phyloP scores from a whole-genome alignment of 2,797 vertebrate genomes.

The Eulemur mongoz region DNA sequence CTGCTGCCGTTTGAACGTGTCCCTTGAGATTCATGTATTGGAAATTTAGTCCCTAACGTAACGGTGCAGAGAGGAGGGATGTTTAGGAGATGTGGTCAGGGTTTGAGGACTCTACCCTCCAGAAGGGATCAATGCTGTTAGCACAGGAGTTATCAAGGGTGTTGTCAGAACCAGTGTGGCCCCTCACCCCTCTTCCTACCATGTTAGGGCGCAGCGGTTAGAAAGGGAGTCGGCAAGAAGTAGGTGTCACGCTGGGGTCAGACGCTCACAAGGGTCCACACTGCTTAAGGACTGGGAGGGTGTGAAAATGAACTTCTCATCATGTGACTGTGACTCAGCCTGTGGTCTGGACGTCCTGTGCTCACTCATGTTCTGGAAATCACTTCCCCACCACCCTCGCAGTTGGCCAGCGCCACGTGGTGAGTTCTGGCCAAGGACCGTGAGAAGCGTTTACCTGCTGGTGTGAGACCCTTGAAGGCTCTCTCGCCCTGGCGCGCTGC shows the following conservation, averaged over 20 bases:
- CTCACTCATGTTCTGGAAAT: neutral
- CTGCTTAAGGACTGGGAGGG: neutral
- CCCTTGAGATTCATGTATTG: neutral
- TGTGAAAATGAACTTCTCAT: neutral
- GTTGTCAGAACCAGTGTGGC: neutral
- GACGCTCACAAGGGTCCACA: neutral
- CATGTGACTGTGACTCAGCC: neutral
- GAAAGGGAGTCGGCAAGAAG: neutral
- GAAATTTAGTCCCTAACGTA: neutral
- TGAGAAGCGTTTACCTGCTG: neutral
- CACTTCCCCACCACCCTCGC: accelerated
- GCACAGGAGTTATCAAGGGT: neutral
- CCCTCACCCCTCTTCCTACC: neutral
- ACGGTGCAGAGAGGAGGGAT: neutral
- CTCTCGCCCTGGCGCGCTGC: no score
- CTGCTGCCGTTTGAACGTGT: neutral
- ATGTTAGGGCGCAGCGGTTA: neutral
- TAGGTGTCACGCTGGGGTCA: neutral
- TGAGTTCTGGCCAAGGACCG: neutral
- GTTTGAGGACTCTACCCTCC: neutral
- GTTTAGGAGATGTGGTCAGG: neutral
- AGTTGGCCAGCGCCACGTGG: neutral
- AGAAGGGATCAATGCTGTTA: neutral
- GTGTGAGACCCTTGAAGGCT: neutral
- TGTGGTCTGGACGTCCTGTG: neutral